These are phyloP conservation scores for Paralvinella palmiformis DNA, from an alignment of 1,140 invertebrate genomes.

Conservation along the genomic window DNA sequence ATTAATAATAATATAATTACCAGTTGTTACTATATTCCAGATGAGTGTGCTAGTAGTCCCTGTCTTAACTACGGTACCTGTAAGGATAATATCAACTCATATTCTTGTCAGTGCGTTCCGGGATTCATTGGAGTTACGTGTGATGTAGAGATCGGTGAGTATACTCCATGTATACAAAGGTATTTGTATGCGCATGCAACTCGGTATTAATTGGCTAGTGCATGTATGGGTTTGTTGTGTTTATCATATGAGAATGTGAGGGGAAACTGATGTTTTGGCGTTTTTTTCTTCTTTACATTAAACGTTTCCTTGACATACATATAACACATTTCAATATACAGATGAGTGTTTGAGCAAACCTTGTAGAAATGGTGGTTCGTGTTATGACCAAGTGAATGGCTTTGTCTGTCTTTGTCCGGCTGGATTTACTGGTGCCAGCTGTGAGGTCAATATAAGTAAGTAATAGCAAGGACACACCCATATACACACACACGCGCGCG, in stretches of 20 bases:
- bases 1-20: too few relatives aligned
- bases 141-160: not conserved
- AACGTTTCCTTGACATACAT: too few relatives aligned
- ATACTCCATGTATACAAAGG: not conserved
- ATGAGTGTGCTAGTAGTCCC: not conserved
- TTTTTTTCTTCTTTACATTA: too few relatives aligned
- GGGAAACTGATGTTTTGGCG: too few relatives aligned
- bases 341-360: not conserved
- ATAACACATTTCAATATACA: too few relatives aligned
- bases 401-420: not conserved
- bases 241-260: not conserved
- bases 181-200: constrained; percentile 1
- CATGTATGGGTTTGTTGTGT: not conserved
- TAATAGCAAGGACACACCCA: too few relatives aligned
- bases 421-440: not conserved
- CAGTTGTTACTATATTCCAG: too few relatives aligned
- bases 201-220: not conserved
- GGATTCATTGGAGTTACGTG: not conserved
- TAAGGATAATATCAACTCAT: not conserved
- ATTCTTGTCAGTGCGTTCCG: not conserved
- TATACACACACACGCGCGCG: too few relatives aligned
- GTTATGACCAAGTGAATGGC: not conserved
- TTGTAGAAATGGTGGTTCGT: not conserved
- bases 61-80: not conserved
- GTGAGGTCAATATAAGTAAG: too few relatives aligned